Base-by-base conservation (phyloP, 2,797 vertebrate species). In the Rhyacichthys aspro region DNA sequence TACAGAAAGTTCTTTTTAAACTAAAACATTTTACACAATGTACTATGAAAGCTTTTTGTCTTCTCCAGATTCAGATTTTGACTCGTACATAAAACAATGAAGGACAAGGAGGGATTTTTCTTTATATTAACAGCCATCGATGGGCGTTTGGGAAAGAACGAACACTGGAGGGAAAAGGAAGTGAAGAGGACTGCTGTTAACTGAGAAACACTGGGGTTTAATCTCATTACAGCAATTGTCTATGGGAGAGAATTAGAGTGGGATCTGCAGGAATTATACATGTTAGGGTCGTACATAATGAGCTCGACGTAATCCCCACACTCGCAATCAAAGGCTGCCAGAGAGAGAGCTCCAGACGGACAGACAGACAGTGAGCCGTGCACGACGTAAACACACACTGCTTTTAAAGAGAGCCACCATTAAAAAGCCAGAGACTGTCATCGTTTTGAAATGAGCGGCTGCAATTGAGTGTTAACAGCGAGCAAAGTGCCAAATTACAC, bases 141-240 rank as follows among this genome's bases (percentile, higher is more conserved):
- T 55, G 59, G 52, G 67, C 23, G 58, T 52, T 57, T 42, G 43
- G 14, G n/a, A 44, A 43, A 23, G 36, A 17, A 43, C 28, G 23
- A 47, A 46, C 12, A 19, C 19, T 2, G 38, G 1, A n/a, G 56
- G 34, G 54, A 68, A 65, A 68, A 65, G 58, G 19, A 5, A 63
- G 57, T 63, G 59, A 57, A 64, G 63, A 55, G 63, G 59, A 28
- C 74, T 65, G 63, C 16, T 15, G 63, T 72, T 79, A 61, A 75
- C 78, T 70, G 74, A 60, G 79, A 77, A 77, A 83, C 76, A 66
- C 70, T 72, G 64, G 55, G 10, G 65, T 62, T 81, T 92, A 91
- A 93, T 93, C 91, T 90, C 91, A 91, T 92, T 90, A 93, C 62
- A 39, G 52, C 77, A 72, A 91, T 91, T 92, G 91, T 92, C 89